Base-by-base conservation (phyloP, 2,113 vertebrate genomes). In the Atherinomorus stipes region DNA sequence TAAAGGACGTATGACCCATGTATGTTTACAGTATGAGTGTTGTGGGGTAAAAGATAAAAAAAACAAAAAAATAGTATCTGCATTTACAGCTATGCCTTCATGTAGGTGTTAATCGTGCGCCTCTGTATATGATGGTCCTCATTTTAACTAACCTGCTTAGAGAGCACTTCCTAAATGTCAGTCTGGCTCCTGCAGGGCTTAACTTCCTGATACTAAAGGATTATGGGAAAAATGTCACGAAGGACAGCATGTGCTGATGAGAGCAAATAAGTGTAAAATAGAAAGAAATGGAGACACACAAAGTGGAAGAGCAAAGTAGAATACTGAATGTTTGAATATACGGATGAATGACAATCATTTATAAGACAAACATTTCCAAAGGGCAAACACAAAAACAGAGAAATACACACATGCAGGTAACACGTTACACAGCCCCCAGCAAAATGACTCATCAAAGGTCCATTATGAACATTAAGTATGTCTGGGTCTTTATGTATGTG, bases 201-300 rank as follows among this genome's bases (percentile, higher is more conserved):
- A 90, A 88, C 91, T 90, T 90, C 88, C 88, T 87, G 84, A 73
- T 83, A 75, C 86, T 84, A 68, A 63, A 90, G 88, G 90, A 91
- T 91, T 91, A 91, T 92, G 91, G 90, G 89, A 90, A 90, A 92
- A 92, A 91, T 92, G 91, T 92, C 91, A 92, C 77, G 15, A 72
- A 87, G 65, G 85, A 80, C 84, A 54, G 61, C 79, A 91, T 79
- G 69, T 84, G 86, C 71, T 81, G 83, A 82, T 40, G 62, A 88
- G 72, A 69, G 81, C 86, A 87, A 89, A 87, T 72, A 74, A 84
- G 66, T 56, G 80, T 11, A 26, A 85, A 57, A 81, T 40, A 68
- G 49, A 73, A 56, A 64, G 70, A 62, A 21, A 56, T 6, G 5
- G 54, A 64, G 45, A 50, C 21, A 60, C 42, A 65, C 21, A 7